Base-by-base conservation (phyloP, 2,113 vertebrate genomes). In the Macaca mulatta region DNA sequence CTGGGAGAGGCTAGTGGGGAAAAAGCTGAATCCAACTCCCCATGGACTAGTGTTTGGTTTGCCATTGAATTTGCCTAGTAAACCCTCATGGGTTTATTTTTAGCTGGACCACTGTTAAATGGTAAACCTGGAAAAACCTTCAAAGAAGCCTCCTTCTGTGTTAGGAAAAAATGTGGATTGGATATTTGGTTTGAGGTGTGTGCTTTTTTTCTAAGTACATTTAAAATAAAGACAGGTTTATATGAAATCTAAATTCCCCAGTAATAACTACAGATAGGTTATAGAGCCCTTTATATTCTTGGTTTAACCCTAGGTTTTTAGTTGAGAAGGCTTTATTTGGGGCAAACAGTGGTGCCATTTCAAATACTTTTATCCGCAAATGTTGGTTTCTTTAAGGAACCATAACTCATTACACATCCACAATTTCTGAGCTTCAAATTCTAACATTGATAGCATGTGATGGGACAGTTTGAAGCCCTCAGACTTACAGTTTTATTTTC, bases 111-210 rank as follows among this genome's bases (percentile, higher is more conserved):
- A 45, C 95, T 83, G 52, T 61, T 93, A 90, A 94, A 88, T 89
- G 96, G 96, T 95, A 18, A 97, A 90, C 61, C 82, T 97, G 85
- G 94, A 95, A 97, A 97, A 96, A 79, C 59, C 95, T 98, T 95
- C 86, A 93, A 85, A 97, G 95, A 97, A 86, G 69, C 86, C 91
- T 95, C 86, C 77, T 86, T 89, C 97, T 97, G 91, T 97, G 96
- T 89, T 70, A 94, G 69, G 90, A 70, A 89, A 94, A 97, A 92
- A 90, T 95, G 90, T 79, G 90, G 94, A 57, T 64, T 94, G 86
- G 67, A 55, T 92, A 78, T 88, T 98, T 80, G 83, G 96, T 90
- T 86, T 96, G 96, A 92, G 95, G 75, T 89, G 35, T 96, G 95
- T 80, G 72, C 16, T 87, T 91, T 97, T 64, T 89, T 43, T 75